Evolutionary conservation across 2,797 vertebrate species (phyloP).

Genomic region (Glossophaga mutica): DNA sequence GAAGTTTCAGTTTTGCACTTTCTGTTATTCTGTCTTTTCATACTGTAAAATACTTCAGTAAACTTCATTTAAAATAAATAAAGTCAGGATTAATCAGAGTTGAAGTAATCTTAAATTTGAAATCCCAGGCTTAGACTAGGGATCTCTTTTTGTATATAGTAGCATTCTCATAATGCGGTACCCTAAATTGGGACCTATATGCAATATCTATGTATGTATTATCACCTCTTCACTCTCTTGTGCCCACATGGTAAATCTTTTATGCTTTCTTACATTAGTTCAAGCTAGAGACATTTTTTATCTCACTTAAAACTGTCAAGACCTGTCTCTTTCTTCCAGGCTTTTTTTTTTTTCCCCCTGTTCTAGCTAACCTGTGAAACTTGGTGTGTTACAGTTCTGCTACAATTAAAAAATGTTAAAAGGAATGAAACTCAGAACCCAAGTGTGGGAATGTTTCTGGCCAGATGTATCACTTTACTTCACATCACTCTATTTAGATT

Average conservation of each 20-base stretch:
- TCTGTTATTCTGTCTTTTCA: background rate
- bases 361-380: background rate
- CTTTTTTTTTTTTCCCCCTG: background rate
- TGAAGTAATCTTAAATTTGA: background rate
- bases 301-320: background rate
- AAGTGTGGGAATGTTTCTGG: background rate
- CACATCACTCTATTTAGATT: background rate
- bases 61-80: background rate
- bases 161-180: background rate
- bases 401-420: background rate
- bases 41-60: background rate
- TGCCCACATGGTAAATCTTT: background rate
- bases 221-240: background rate
- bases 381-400: background rate
- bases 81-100: background rate
- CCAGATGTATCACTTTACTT: background rate
- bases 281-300: background rate
- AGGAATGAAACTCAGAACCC: background rate
- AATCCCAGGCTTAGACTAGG: background rate
- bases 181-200: fast-evolving
- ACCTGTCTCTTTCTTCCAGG: background rate
- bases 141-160: too few relatives aligned
- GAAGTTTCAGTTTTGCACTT: background rate
- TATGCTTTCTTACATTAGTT: background rate
- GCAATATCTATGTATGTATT: background rate